Evolutionary conservation across 2,113 vertebrate genomes (phyloP).

Genomic region (Hipposideros armiger): DNA sequence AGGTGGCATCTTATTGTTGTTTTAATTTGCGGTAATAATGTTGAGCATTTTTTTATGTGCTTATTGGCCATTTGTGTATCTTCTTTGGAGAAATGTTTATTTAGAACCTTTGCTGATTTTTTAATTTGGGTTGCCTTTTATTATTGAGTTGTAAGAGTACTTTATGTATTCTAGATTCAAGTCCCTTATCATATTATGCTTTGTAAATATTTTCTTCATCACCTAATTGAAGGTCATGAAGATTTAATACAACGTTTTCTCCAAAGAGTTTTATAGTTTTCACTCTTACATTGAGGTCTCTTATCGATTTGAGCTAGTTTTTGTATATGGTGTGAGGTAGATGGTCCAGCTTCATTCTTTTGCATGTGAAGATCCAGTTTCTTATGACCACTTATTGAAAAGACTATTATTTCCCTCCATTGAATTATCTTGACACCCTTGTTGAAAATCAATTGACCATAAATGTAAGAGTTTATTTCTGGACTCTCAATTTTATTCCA

Average conservation of each 20-base stretch:
- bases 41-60: neutral
- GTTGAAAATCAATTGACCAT: neutral
- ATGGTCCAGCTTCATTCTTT: neutral
- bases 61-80: neutral
- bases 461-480: constrained; percentile 4
- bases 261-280: constrained; percentile 2
- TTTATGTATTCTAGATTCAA: constrained; percentile 18
- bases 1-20: neutral
- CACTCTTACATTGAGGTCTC: neutral
- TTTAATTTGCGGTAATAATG: neutral
- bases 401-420: neutral
- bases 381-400: neutral
- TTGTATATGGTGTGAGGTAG: neutral
- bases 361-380: neutral
- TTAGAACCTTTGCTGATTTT: neutral
- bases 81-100: neutral
- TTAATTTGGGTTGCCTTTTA: neutral
- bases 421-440: neutral
- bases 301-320: constrained; percentile 22
- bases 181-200: neutral
- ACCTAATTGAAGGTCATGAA: neutral
- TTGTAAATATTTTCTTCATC: constrained; percentile 22
- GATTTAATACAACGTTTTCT: neutral
- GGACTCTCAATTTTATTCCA: neutral
- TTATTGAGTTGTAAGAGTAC: constrained; percentile 15